A percentile compares a stretch with the other conserved stretches of the same genome.
Evolutionary conservation across 2,888 invertebrate genomes (phyloP).

Genomic region (Ophion costatus): DNA sequence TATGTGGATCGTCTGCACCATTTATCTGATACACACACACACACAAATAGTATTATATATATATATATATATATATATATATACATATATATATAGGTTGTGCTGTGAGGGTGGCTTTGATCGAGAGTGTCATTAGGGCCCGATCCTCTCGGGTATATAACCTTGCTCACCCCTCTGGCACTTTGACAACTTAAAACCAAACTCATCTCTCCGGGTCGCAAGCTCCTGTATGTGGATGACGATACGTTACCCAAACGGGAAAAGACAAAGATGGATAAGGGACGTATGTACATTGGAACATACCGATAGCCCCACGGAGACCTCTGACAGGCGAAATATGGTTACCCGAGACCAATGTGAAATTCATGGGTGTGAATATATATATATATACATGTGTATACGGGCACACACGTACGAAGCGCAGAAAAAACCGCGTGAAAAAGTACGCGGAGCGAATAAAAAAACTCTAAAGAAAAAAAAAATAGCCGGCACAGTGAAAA

Average conservation of each 20-base stretch:
- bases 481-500: background rate
- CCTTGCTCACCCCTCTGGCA: conserved; percentile 52
- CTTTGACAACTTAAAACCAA: conserved; percentile 64
- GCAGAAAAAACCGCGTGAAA: background rate
- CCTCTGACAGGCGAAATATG: conserved; percentile 46
- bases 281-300: conserved; percentile 40
- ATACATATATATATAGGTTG: conserved; percentile 8
- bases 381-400: background rate
- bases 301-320: conserved; percentile 17
- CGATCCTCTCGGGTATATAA: conserved; percentile 56
- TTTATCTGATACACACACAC: conserved; percentile 20
- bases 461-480: too few species aligned
- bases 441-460: background rate
- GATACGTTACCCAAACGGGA: conserved; percentile 32
- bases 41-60: background rate
- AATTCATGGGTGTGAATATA: background rate
- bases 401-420: background rate
- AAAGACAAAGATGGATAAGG: conserved; percentile 51
- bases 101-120: conserved; percentile 59
- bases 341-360: conserved; percentile 48
- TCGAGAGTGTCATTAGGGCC: conserved; percentile 60
- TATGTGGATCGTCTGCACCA: conserved; percentile 39
- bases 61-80: background rate
- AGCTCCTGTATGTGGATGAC: conserved; percentile 23
- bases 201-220: conserved; percentile 52